These are phyloP conservation scores for Drosophila lacicola DNA, from an alignment of 2,888 invertebrate species.

Conservation along the genomic window DNA sequence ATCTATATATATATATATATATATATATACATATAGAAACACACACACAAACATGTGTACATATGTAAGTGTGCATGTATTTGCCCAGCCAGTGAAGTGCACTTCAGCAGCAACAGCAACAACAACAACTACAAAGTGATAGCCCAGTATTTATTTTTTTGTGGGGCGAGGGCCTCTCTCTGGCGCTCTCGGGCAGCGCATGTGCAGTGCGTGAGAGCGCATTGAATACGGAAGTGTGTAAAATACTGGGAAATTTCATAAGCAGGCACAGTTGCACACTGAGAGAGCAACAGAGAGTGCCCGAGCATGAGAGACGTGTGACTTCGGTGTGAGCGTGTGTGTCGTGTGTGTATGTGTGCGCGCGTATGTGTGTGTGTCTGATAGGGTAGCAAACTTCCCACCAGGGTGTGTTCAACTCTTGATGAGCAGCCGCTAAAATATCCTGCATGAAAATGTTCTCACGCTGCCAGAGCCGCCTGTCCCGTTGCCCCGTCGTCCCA, in stretches of 20 bases:
- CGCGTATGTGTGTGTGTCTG: slow-evolving; percentile 33
- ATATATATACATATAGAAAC: not conserved
- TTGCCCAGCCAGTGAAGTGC: slow-evolving; percentile 71
- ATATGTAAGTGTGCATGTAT: slow-evolving; percentile 20
- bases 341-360: not conserved
- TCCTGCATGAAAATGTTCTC: slow-evolving; percentile 79
- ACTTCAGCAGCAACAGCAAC: slow-evolving; percentile 48
- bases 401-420: slow-evolving; percentile 81
- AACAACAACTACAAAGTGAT: slow-evolving; percentile 36
- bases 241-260: slow-evolving; percentile 77
- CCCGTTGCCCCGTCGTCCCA: slow-evolving; percentile 8
- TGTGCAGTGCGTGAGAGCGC: slow-evolving; percentile 44
- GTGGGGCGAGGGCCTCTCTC: not conserved
- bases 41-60: slow-evolving; percentile 4
- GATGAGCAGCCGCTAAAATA: slow-evolving; percentile 74
- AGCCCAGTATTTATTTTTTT: slow-evolving; percentile 65
- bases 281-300: slow-evolving; percentile 11
- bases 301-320: not conserved
- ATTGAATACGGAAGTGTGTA: slow-evolving; percentile 63
- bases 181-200: slow-evolving; percentile 46
- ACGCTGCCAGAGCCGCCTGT: slow-evolving; percentile 64
- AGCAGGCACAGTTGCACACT: slow-evolving; percentile 23
- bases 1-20: not conserved
- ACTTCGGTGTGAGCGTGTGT: slow-evolving; percentile 19
- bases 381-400: slow-evolving; percentile 78